These are phyloP conservation scores for Acanthopagrus latus DNA, from an alignment of 2,797 vertebrate species.

Conservation along the genomic window DNA sequence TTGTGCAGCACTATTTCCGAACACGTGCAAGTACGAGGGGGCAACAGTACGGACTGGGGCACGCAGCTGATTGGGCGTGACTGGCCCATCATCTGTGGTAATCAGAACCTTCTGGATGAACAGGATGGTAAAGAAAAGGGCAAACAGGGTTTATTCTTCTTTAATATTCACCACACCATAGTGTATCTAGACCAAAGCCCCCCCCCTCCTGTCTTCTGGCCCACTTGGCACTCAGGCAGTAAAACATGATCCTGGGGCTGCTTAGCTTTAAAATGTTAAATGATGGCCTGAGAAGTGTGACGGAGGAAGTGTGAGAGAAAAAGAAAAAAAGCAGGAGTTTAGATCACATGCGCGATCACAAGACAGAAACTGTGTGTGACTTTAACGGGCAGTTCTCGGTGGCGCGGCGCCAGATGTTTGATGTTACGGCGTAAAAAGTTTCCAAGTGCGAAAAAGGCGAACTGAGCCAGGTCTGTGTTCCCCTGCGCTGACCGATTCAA, in stretches of 20 bases:
- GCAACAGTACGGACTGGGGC: constrained; percentile 20
- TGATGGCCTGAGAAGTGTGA: constrained; percentile 18
- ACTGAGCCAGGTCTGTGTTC: neutral
- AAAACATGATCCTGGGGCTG: constrained; percentile 15
- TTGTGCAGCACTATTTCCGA: constrained; percentile 39
- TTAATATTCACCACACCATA: constrained; percentile 17
- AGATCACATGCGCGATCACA: neutral
- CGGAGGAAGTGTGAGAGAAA: neutral
- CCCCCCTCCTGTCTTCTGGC: neutral
- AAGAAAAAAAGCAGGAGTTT: neutral
- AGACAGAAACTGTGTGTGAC: neutral
- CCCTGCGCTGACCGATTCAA: neutral
- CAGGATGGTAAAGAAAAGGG: constrained; percentile 7
- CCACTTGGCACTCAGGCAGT: constrained; percentile 13
- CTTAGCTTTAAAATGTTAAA: neutral
- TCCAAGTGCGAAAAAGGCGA: neutral
- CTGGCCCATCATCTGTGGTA: constrained; percentile 45
- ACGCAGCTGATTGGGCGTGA: constrained; percentile 44
- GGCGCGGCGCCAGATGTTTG: neutral
- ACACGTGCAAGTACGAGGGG: neutral
- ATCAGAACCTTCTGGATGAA: constrained; percentile 52
- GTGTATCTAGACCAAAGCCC: constrained; percentile 20
- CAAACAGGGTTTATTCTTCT: constrained; percentile 21
- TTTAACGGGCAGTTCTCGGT: neutral
- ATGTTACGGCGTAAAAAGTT: neutral